phyloP scores from a whole-genome alignment of 1,140 invertebrate genomes.

The Brachystomella parvula region DNA sequence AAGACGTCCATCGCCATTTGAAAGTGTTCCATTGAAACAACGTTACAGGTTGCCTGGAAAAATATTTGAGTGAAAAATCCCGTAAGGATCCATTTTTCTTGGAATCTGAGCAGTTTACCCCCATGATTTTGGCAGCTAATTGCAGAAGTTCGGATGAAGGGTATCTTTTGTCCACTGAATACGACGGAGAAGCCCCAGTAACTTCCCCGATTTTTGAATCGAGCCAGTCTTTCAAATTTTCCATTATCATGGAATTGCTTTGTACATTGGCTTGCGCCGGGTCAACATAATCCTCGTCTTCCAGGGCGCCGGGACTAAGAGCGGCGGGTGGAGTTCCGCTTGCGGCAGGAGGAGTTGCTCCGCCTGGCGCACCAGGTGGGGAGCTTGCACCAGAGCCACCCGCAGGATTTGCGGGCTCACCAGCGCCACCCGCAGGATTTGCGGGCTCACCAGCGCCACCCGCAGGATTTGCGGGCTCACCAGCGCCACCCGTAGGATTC shows the following conservation, averaged over 20 bases:
- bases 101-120: slow-evolving; percentile 6
- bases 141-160: slow-evolving; percentile 15
- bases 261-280: background rate
- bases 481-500: background rate
- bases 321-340: background rate
- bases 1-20: slow-evolving; percentile 24
- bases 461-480: background rate
- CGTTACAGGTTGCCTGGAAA: slow-evolving; percentile 25
- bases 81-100: background rate
- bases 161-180: background rate
- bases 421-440: background rate
- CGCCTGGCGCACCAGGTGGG: background rate
- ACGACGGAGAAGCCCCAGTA: background rate
- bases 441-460: background rate
- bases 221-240: background rate
- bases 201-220: background rate
- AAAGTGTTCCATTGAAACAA: slow-evolving; percentile 14
- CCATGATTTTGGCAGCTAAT: slow-evolving; percentile 21
- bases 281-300: background rate
- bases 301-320: background rate
- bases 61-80: background rate
- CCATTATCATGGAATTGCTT: background rate
- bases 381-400: background rate
- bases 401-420: background rate
- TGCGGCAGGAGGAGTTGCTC: no score